Evolutionary conservation across 2,797 vertebrate genomes (phyloP).

Genomic region (Fistularia tabacaria): DNA sequence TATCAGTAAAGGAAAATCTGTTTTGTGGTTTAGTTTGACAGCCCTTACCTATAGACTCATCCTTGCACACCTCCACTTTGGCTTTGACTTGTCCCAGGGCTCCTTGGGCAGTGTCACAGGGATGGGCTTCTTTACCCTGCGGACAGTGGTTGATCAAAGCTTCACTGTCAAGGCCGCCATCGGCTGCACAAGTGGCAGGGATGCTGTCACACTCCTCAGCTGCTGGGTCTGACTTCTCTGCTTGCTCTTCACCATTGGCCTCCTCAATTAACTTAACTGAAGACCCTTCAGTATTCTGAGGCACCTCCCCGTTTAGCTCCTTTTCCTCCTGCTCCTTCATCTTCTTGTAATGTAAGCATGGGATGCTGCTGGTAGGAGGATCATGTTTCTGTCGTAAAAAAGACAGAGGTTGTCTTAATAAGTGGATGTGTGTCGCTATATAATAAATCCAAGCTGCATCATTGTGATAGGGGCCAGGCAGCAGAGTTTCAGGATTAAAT

Average conservation of each 20-base stretch:
- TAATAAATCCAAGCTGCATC: neutral
- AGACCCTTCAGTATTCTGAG: conserved; percentile 70
- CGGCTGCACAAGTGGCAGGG: conserved; percentile 17
- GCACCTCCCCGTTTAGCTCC: conserved; percentile 85
- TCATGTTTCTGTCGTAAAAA: conserved; percentile 90
- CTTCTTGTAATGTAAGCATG: conserved; percentile 97
- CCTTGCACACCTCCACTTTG: conserved; percentile 99
- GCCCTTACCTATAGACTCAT: conserved; percentile 91
- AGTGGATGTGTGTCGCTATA: neutral
- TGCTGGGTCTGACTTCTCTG: conserved; percentile 70
- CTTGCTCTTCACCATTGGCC: conserved; percentile 45
- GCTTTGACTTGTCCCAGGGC: conserved; percentile 95
- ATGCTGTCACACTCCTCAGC: conserved; percentile 64
- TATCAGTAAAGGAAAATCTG: too few relatives aligned
- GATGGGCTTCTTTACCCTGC: conserved; percentile 69
- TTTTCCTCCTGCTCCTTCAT: conserved; percentile 93
- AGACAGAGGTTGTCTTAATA: neutral
- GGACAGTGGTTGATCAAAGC: conserved; percentile 42
- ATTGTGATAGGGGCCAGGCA: too few relatives aligned
- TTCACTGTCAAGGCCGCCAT: conserved; percentile 14
- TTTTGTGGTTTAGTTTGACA: neutral
- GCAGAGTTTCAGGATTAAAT: too few relatives aligned
- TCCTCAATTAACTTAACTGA: conserved; percentile 71
- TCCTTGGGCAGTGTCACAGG: conserved; percentile 81
- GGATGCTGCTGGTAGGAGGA: conserved; percentile 96